These are phyloP conservation scores for Hirtodrosophila duncani DNA, from an alignment of 2,888 invertebrate species.

Conservation along the genomic window DNA sequence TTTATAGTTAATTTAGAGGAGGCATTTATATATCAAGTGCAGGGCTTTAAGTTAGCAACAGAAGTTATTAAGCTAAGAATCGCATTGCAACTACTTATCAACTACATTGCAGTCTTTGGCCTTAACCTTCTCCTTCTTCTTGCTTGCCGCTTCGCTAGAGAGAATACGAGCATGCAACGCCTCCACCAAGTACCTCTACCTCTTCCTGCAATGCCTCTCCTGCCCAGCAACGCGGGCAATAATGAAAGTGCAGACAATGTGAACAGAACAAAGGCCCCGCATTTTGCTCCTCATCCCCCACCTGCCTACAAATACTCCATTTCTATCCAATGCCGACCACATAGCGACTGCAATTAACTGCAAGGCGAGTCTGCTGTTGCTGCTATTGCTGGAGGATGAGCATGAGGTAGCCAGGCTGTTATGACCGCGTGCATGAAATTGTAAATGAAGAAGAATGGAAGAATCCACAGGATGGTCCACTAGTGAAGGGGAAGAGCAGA, in stretches of 20 bases:
- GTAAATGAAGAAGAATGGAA: slow-evolving; percentile 32
- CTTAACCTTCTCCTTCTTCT: too few species aligned
- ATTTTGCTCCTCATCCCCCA: slow-evolving; percentile 13
- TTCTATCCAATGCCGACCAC: slow-evolving; percentile 14
- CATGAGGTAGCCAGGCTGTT: neutral
- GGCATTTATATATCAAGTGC: too few species aligned
- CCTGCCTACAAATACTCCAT: neutral
- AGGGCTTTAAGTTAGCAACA: too few species aligned
- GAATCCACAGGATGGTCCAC: too few species aligned
- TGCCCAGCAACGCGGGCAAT: slow-evolving; percentile 35
- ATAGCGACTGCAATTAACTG: slow-evolving; percentile 22
- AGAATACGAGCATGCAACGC: neutral
- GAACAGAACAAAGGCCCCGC: slow-evolving; percentile 21
- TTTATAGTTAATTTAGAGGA: too few species aligned
- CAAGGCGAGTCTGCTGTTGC: slow-evolving; percentile 7
- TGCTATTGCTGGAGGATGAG: neutral
- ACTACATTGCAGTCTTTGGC: too few species aligned
- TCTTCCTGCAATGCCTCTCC: neutral
- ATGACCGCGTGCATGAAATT: slow-evolving; percentile 38
- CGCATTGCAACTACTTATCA: too few species aligned
- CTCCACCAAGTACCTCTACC: neutral
- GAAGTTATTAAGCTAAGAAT: too few species aligned
- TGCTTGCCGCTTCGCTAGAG: neutral
- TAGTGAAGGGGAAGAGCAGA: too few species aligned
- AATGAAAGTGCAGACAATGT: slow-evolving; percentile 52